These are phyloP conservation scores for Meliscaeva auricollis DNA, from an alignment of 2,888 invertebrate genomes.

Conservation along the genomic window DNA sequence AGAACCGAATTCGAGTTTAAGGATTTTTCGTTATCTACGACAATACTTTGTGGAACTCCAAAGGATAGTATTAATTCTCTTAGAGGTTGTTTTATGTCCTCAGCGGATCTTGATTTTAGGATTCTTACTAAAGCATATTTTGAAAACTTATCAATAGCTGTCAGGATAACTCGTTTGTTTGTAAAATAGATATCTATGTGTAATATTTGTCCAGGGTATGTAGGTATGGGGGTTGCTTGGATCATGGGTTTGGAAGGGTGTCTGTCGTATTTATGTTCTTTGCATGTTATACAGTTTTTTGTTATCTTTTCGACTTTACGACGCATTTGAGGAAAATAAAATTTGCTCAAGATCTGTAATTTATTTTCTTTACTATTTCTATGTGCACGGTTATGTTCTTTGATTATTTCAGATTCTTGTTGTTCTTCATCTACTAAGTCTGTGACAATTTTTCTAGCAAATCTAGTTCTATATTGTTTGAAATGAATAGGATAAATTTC, in stretches of 20 bases:
- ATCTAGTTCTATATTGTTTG: slow-evolving; percentile 5
- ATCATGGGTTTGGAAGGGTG: slow-evolving; percentile 3
- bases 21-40: slow-evolving; percentile 20
- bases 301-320: background rate
- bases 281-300: slow-evolving; percentile 2
- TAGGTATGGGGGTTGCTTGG: slow-evolving; percentile 5
- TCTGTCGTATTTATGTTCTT: slow-evolving; percentile 14
- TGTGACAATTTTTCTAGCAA: slow-evolving; percentile 10
- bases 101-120: background rate
- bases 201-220: slow-evolving; percentile 9
- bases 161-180: background rate
- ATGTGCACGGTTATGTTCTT: slow-evolving; percentile 30
- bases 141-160: background rate
- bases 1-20: background rate
- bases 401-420: slow-evolving; percentile 4
- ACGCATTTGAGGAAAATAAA: slow-evolving; percentile 21
- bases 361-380: slow-evolving; percentile 28
- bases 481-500: slow-evolving; percentile 25
- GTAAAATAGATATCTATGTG: slow-evolving; percentile 17
- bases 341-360: background rate
- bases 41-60: background rate
- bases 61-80: background rate
- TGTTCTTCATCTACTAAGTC: slow-evolving; percentile 4
- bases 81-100: background rate
- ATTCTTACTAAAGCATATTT: background rate